A percentile compares a stretch with the other conserved stretches of the same genome.
These are phyloP conservation scores for Calliphora vicina DNA, from an alignment of 1,140 invertebrate genomes.

Conservation along the genomic window DNA sequence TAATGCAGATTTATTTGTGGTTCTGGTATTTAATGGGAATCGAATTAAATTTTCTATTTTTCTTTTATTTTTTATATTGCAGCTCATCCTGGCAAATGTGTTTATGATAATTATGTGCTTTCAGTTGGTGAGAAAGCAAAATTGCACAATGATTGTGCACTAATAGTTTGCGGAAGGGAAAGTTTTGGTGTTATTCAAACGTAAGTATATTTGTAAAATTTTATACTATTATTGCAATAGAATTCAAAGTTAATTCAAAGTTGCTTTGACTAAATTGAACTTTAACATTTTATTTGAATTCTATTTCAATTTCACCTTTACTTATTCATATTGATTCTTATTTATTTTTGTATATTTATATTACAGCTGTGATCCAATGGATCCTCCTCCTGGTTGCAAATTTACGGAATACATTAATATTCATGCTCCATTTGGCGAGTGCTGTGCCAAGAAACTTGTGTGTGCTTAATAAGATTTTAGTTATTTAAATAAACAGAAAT, in stretches of 20 bases:
- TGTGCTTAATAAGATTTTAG: neutral
- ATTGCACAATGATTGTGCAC: neutral
- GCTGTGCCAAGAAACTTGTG: neutral
- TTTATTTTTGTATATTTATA: neutral
- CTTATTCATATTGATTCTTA: too few relatives aligned
- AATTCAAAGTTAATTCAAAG: too few relatives aligned
- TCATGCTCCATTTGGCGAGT: neutral
- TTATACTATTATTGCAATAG: too few relatives aligned
- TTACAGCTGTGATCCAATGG: neutral
- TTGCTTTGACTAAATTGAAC: too few relatives aligned
- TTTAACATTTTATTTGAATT: too few relatives aligned
- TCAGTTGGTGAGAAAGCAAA: neutral
- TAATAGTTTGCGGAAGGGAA: neutral
- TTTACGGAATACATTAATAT: neutral
- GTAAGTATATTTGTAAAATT: too few relatives aligned
- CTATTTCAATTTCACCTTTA: too few relatives aligned
- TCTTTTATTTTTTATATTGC: neutral
- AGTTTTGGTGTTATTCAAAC: neutral
- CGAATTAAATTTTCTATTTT: too few relatives aligned
- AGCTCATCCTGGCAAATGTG: slow-evolving; percentile 15
- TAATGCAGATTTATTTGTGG: neutral
- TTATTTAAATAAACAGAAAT: neutral
- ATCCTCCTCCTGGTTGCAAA: neutral
- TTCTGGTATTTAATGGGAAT: neutral
- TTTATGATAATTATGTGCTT: neutral